These are phyloP conservation scores for Dromas ardeola DNA, from an alignment of 2,113 vertebrate genomes.

Conservation along the genomic window DNA sequence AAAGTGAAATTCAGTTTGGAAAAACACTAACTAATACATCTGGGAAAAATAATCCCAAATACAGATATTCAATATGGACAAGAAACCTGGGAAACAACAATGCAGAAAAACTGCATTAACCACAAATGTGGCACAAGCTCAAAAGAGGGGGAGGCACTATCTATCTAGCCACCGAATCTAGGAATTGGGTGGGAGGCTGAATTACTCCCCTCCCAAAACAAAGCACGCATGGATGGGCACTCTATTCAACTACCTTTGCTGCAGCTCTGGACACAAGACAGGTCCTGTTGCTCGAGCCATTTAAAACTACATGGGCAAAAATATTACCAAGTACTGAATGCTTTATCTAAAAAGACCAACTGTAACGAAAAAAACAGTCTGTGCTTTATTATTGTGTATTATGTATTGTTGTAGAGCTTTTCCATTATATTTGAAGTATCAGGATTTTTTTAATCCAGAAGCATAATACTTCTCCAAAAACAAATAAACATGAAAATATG, in stretches of 20 bases:
- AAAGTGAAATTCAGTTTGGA: slow-evolving; percentile 3
- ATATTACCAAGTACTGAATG: not conserved
- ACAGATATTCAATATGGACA: not conserved
- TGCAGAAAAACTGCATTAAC: not conserved
- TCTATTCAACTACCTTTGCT: not conserved
- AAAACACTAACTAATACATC: slow-evolving; percentile 8
- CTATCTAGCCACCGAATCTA: not conserved
- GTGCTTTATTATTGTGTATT: not conserved
- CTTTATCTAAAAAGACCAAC: not conserved
- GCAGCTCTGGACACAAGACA: not conserved
- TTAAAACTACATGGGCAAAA: not conserved
- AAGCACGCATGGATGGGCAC: fast-evolving
- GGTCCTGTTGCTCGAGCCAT: not conserved
- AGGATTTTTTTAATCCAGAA: not conserved
- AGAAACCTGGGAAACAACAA: slow-evolving; percentile 19
- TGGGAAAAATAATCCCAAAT: slow-evolving; percentile 34
- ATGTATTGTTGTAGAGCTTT: not conserved
- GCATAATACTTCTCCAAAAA: not conserved
- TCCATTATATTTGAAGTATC: not conserved
- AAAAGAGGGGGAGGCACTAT: not conserved
- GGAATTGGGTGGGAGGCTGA: not conserved
- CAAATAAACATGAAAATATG: slow-evolving; percentile 4
- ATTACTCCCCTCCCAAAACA: not conserved
- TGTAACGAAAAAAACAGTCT: not conserved
- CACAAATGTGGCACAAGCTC: not conserved